Evolutionary conservation across 30 jellyfish, hydroid and myxozoan genomes (phyloP).

Genomic region (Nemopilema nomurai): DNA sequence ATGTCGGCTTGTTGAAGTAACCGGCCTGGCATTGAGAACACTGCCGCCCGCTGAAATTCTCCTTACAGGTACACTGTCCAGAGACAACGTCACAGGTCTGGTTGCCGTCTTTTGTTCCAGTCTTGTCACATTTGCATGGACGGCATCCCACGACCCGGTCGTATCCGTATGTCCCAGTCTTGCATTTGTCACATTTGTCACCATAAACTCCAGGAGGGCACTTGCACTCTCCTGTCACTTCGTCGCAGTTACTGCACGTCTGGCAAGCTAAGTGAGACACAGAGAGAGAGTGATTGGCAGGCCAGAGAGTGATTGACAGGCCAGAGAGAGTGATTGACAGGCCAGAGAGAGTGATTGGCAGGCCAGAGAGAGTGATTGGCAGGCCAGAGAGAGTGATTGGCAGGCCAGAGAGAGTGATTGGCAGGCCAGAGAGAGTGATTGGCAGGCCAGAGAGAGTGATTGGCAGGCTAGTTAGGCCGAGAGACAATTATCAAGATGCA

Average conservation of each 20-base stretch:
- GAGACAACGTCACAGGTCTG: conserved; percentile 71
- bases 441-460: too few relatives aligned
- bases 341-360: too few relatives aligned
- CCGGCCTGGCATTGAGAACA: conserved; percentile 88
- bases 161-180: conserved; percentile 87
- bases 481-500: too few relatives aligned
- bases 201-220: conserved; percentile 96
- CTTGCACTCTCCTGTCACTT: conserved; percentile 88
- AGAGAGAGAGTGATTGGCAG: too few relatives aligned
- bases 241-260: conserved; percentile 91
- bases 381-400: too few relatives aligned
- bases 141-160: conserved; percentile 91
- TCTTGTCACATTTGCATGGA: conserved; percentile 79
- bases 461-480: too few relatives aligned
- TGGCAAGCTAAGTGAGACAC: conserved; percentile 62
- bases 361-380: too few relatives aligned
- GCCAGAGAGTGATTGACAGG: too few relatives aligned
- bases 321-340: too few relatives aligned
- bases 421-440: too few relatives aligned
- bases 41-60: conserved; percentile 75
- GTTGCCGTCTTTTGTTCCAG: conserved; percentile 70
- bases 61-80: conserved; percentile 86
- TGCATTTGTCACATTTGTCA: conserved; percentile 85
- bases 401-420: too few relatives aligned
- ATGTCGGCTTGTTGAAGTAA: conserved; percentile 71